Evolutionary conservation across 2,797 vertebrate genomes (phyloP), one percentile per base, ranked within the genome.

Genomic region (Oophaga sylvatica): DNA sequence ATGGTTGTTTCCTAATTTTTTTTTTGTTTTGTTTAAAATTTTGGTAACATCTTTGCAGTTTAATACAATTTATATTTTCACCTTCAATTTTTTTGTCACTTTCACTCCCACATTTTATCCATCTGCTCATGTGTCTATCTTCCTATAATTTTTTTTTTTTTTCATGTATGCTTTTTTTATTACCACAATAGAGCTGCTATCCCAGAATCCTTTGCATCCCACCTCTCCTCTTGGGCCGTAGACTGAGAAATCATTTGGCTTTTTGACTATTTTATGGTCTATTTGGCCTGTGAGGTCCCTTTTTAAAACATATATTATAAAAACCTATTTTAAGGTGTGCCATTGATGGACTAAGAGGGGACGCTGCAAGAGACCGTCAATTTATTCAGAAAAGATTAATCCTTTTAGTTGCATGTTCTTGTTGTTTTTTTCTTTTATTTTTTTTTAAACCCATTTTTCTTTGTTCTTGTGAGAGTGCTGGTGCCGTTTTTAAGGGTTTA

Each of bases 181-280:
- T 2, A 41, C 13, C 53, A 20, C 76, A 22, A 12, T 22, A 59
- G 6, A 59, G 56, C 22, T 57, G 31, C 85, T 89, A 87, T 90
- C 91, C 90, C 90, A 90, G 88, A 91, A 91, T 91, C 90, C 91
- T 91, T 90, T 91, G 88, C 89, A 85, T 84, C 77, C 63, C 45
- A 11, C 59, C 41, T 83, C 81, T 48, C 75, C 81, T 89, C 76
- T 83, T 87, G 78, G 62, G 13, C 48, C 56, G 45, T 45, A 53
- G 26, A 57, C 19, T 73, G 11, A 1, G 48, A 26, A 12, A 41
- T 8, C 17, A 2, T 22, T 71, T 0, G 17, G 16, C 29, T 35
- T 41, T 71, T 19, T 15, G 19, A 53, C 48, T 53, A 53, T 53
- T 19, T 10, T 41, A 41, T 71, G 17, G 12, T 41, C 31, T 9